A percentile compares a stretch with the other conserved stretches of the same genome.
Evolutionary conservation across 2,888 invertebrate genomes (phyloP).

Genomic region (Melieria omissa): DNA sequence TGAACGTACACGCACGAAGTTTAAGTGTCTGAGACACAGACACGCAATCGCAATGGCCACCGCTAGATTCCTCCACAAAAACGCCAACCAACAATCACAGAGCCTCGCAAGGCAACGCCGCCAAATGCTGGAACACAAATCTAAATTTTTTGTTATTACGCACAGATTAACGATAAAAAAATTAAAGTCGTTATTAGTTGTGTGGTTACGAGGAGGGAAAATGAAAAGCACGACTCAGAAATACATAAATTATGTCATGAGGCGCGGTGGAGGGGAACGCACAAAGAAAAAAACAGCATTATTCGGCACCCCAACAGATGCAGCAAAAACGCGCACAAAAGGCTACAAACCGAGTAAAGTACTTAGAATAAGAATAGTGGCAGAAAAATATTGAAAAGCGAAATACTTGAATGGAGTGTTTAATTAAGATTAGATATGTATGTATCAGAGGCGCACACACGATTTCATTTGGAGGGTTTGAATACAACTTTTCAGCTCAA

Average conservation of each 20-base stretch:
- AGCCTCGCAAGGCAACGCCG: too few relatives aligned
- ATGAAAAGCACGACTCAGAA: not conserved
- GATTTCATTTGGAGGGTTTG: too few relatives aligned
- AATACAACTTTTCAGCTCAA: too few relatives aligned
- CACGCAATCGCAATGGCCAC: not conserved
- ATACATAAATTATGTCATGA: conserved; percentile 26
- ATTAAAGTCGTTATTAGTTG: too few relatives aligned
- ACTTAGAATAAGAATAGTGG: not conserved
- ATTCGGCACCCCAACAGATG: too few relatives aligned
- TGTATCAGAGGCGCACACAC: too few relatives aligned
- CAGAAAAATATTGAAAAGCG: not conserved
- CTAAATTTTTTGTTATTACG: conserved; percentile 11
- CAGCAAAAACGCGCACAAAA: not conserved
- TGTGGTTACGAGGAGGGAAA: too few relatives aligned
- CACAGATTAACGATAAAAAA: not conserved
- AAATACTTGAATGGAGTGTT: conserved; percentile 25
- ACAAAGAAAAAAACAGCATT: not conserved
- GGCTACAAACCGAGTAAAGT: not conserved
- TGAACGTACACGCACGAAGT: not conserved
- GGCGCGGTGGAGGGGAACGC: not conserved
- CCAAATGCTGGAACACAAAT: not conserved
- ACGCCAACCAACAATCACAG: too few relatives aligned
- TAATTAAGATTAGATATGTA: conserved; percentile 29
- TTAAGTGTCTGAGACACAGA: not conserved
- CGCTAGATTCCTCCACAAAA: too few relatives aligned